Evolutionary conservation across 1,140 invertebrate species (phyloP).

Genomic region (Drosophila fuyamai): DNA sequence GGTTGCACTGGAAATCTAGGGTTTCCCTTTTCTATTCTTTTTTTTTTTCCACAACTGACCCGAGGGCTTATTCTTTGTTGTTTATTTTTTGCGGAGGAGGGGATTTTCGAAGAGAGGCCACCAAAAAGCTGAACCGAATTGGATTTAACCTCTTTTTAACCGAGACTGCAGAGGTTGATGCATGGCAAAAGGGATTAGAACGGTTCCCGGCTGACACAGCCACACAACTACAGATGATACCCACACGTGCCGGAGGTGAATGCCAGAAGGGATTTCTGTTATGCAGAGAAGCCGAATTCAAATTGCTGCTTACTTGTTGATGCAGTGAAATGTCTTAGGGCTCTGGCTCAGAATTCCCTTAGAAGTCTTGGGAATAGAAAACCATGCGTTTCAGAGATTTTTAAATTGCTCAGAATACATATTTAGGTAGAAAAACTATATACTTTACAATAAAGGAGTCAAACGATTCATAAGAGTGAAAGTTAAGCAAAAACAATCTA

Average conservation of each 20-base stretch:
- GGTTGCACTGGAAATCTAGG: conserved; percentile 38
- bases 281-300: conserved; percentile 43
- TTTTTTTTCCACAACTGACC: conserved; percentile 44
- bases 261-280: conserved; percentile 40
- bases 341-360: conserved; percentile 3
- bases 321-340: conserved; percentile 36
- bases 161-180: conserved; percentile 49
- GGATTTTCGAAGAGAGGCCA: conserved; percentile 18
- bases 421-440: neutral
- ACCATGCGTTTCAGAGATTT: neutral
- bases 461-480: neutral
- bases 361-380: neutral
- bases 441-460: neutral
- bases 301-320: conserved; percentile 47
- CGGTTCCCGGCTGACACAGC: conserved; percentile 17
- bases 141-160: conserved; percentile 66
- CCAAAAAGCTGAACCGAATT: conserved; percentile 70
- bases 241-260: conserved; percentile 13
- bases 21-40: conserved; percentile 11
- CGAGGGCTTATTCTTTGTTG: conserved; percentile 40
- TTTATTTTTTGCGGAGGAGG: conserved; percentile 53
- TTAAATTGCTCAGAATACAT: neutral
- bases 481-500: too few species aligned
- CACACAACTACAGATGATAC: neutral
- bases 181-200: conserved; percentile 55